phyloP scores from a whole-genome alignment of 2,113 vertebrate species.

The Eublepharis macularius region DNA sequence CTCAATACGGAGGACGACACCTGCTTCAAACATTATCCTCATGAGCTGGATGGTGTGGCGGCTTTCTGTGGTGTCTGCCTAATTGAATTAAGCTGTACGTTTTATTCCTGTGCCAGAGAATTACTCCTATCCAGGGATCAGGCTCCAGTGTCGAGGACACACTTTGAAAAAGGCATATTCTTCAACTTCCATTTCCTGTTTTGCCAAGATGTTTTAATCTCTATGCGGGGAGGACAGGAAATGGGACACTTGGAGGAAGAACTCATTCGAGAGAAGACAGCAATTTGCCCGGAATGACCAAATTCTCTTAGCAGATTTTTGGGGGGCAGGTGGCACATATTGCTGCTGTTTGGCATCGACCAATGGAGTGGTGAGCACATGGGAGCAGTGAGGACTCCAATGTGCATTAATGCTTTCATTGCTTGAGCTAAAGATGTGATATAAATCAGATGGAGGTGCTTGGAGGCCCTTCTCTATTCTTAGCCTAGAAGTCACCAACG shows the following conservation, averaged over 20 bases:
- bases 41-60: slow-evolving; percentile 45
- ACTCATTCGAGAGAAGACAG: not conserved
- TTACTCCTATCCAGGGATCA: slow-evolving; percentile 43
- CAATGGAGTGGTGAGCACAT: slow-evolving; percentile 42
- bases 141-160: slow-evolving; percentile 45
- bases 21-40: slow-evolving; percentile 66
- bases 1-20: slow-evolving; percentile 64
- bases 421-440: slow-evolving; percentile 63
- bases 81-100: slow-evolving; percentile 57
- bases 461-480: slow-evolving; percentile 69
- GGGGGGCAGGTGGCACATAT: slow-evolving; percentile 7
- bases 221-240: not conserved
- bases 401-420: slow-evolving; percentile 64
- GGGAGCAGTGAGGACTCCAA: slow-evolving; percentile 52
- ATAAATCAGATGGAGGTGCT: slow-evolving; percentile 66
- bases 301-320: slow-evolving; percentile 7
- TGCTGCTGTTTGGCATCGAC: slow-evolving; percentile 25
- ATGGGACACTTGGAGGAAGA: slow-evolving; percentile 29
- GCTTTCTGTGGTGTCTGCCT: slow-evolving; percentile 30
- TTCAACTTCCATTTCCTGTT: slow-evolving; percentile 49
- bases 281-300: not conserved
- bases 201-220: slow-evolving; percentile 26
- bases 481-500: slow-evolving; percentile 67
- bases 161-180: slow-evolving; percentile 19
- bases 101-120: slow-evolving; percentile 45